Evolutionary conservation across 2,888 invertebrate genomes (phyloP).

Genomic region (Adelphocoris suturalis): DNA sequence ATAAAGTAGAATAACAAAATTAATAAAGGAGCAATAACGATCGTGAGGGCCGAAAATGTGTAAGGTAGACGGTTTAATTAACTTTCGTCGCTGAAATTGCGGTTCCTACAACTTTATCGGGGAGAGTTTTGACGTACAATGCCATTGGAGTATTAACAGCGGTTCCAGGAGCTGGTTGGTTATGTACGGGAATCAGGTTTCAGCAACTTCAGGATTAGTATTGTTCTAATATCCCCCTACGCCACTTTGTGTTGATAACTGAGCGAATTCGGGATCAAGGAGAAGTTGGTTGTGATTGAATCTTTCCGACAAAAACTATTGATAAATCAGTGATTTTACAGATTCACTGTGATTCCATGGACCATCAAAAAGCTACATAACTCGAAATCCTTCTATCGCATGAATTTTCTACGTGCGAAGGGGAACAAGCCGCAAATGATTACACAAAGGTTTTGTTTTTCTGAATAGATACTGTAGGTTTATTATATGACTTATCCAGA

Average conservation of each 20-base stretch:
- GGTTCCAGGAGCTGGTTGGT: neutral
- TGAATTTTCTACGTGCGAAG: too few relatives aligned
- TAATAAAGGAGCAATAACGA: neutral
- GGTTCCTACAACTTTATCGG: neutral
- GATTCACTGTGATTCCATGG: too few relatives aligned
- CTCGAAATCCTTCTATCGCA: too few relatives aligned
- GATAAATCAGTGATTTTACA: neutral
- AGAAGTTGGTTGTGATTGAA: neutral
- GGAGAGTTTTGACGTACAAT: constrained; percentile 7
- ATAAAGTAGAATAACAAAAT: too few relatives aligned
- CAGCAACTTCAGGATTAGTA: neutral
- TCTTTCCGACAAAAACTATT: neutral
- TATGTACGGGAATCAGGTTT: neutral
- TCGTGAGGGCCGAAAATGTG: neutral
- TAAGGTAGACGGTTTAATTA: neutral
- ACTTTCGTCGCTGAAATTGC: neutral
- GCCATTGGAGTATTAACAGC: neutral
- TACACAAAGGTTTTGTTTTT: neutral
- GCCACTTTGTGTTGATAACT: neutral
- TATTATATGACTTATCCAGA: neutral
- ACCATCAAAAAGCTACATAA: too few relatives aligned
- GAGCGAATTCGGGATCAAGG: neutral
- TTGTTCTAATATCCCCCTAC: neutral
- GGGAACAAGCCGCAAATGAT: neutral
- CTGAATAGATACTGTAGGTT: neutral